These are phyloP conservation scores for Telenomus remus DNA, from an alignment of 1,140 invertebrate species.

Conservation along the genomic window DNA sequence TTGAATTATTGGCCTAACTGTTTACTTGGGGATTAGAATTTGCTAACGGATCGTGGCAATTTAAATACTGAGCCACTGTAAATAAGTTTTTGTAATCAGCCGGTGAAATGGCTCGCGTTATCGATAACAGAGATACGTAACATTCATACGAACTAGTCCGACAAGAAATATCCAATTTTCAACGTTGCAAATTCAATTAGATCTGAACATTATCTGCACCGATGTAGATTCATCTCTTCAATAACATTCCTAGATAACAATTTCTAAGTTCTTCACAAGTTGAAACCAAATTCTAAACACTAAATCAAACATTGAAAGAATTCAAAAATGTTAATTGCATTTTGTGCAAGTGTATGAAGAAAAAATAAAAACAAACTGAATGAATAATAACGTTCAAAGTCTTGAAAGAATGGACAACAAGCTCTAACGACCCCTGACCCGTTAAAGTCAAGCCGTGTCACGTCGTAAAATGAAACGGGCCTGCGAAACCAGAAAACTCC, in stretches of 20 bases:
- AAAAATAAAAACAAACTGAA: too few relatives aligned
- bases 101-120: not conserved
- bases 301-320: too few relatives aligned
- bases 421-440: slow-evolving; percentile 52
- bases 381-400: too few relatives aligned
- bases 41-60: slow-evolving; percentile 39
- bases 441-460: slow-evolving; percentile 44
- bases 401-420: slow-evolving; percentile 32
- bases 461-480: slow-evolving; percentile 60
- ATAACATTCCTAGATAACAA: too few relatives aligned
- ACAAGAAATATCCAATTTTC: too few relatives aligned
- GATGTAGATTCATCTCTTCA: too few relatives aligned
- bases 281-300: too few relatives aligned
- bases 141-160: not conserved
- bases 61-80: slow-evolving; percentile 18
- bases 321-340: too few relatives aligned
- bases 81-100: slow-evolving; percentile 15
- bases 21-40: slow-evolving; percentile 26
- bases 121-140: slow-evolving; percentile 1
- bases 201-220: too few relatives aligned
- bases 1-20: slow-evolving; percentile 49
- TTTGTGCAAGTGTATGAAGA: too few relatives aligned
- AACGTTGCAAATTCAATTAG: too few relatives aligned
- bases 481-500: slow-evolving; percentile 51
- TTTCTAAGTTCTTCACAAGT: too few relatives aligned